Evolutionary conservation across 53 echinoderm and acorn worm species (phyloP).

Genomic region (Paracentrotus lividus): DNA sequence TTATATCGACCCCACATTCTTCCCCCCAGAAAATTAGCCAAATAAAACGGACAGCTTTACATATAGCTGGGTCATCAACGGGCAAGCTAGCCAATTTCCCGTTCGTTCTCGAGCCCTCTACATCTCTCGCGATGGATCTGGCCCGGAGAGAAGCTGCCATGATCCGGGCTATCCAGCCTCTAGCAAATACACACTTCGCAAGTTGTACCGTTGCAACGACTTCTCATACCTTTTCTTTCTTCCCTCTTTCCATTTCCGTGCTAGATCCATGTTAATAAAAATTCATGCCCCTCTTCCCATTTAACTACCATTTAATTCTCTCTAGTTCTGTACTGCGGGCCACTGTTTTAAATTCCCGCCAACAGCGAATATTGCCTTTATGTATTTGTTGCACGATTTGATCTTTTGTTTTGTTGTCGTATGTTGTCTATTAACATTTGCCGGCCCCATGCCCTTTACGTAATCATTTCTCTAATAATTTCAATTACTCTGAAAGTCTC

Average conservation of each 20-base stretch:
- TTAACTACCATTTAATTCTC: conserved; percentile 68
- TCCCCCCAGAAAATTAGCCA: too few species aligned
- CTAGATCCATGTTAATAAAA: conserved; percentile 52
- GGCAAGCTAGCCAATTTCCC: conserved; percentile 2
- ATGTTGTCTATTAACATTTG: conserved; percentile 33
- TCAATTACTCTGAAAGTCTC: neutral
- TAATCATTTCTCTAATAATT: conserved; percentile 7
- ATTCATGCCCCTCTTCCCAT: conserved; percentile 66
- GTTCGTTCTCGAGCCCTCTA: neutral
- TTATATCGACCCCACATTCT: too few species aligned
- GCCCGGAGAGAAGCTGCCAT: conserved; percentile 34
- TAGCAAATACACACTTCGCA: conserved; percentile 64
- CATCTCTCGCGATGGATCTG: neutral
- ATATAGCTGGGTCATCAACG: conserved; percentile 26
- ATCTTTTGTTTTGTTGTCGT: conserved; percentile 31
- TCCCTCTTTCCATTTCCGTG: conserved; percentile 47
- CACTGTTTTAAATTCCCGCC: conserved; percentile 47
- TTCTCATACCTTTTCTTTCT: conserved; percentile 44
- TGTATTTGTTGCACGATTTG: conserved; percentile 13
- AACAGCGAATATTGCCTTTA: conserved; percentile 52
- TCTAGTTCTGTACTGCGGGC: conserved; percentile 3
- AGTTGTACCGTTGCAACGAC: conserved; percentile 59
- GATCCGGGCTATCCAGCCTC: conserved; percentile 31
- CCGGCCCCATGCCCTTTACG: neutral
- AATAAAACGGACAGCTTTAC: neutral